A percentile compares a stretch with the other conserved stretches of the same genome.
phyloP scores from a whole-genome alignment of 1,140 invertebrate species.

The Apis cerana region DNA sequence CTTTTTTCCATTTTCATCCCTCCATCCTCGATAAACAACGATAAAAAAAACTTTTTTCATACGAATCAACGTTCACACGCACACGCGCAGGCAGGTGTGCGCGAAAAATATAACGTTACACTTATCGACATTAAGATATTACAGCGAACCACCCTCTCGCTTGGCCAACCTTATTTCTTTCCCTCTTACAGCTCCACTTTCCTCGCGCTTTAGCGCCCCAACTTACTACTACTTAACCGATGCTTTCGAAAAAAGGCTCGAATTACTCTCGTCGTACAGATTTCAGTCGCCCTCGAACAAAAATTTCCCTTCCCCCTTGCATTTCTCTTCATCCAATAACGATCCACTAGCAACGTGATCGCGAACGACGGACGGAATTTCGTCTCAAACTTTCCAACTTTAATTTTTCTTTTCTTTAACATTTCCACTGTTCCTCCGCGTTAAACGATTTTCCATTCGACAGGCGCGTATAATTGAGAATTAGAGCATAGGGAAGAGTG shows the following conservation, averaged over 20 bases:
- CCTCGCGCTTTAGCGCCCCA: background rate
- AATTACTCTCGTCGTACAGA: background rate
- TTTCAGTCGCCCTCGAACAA: background rate
- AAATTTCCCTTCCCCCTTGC: background rate
- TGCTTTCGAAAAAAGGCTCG: background rate
- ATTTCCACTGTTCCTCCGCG: too few relatives aligned
- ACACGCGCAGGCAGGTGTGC: too few relatives aligned
- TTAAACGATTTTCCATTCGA: too few relatives aligned
- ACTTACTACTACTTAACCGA: background rate
- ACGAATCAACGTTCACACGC: background rate
- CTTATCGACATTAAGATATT: constrained; percentile 3
- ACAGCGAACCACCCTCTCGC: too few relatives aligned
- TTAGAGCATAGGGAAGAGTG: too few relatives aligned
- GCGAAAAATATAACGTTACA: background rate
- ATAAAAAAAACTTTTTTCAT: background rate
- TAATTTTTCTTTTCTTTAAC: too few relatives aligned
- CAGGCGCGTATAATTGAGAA: too few relatives aligned
- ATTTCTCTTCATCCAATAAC: background rate
- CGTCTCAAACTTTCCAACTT: too few relatives aligned
- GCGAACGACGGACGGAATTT: background rate
- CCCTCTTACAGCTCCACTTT: background rate
- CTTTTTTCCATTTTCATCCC: background rate
- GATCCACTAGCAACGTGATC: background rate
- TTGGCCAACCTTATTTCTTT: background rate
- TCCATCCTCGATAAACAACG: background rate